Percentiles rank a stretch among this genome's conserved stretches.
Conservation (phyloP, 2,888 invertebrate species). For the Smittia sp. region DNA sequence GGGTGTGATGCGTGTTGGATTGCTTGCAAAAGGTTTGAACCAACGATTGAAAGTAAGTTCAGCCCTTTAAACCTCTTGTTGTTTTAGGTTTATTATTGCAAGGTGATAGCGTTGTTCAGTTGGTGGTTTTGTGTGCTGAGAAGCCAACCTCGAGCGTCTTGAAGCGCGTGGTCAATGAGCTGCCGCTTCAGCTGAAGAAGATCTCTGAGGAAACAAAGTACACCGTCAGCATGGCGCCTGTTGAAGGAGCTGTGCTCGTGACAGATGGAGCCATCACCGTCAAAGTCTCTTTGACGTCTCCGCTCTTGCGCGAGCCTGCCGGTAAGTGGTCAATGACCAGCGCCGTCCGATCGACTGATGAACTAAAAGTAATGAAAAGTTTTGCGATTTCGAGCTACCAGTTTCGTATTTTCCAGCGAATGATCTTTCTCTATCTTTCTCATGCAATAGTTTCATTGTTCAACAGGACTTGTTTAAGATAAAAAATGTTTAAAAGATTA, state of each 20-base stretch:
- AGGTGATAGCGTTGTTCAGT: conserved; percentile 84
- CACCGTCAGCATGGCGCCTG: conserved; percentile 77
- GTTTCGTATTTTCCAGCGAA: conserved; percentile 43
- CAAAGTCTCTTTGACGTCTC: conserved; percentile 87
- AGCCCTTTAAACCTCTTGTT: not conserved
- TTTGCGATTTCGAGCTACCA: conserved; percentile 46
- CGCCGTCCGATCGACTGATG: not conserved
- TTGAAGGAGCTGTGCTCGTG: conserved; percentile 81
- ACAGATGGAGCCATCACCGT: conserved; percentile 76
- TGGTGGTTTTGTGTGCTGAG: conserved; percentile 92
- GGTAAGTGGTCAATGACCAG: conserved; percentile 37
- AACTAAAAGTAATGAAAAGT: conserved; percentile 38
- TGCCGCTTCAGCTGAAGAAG: conserved; percentile 74
- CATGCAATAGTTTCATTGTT: not conserved
- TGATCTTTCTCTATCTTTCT: conserved; percentile 7
- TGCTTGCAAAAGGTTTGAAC: conserved; percentile 68
- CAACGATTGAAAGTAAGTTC: not conserved
- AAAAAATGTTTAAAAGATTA: not conserved
- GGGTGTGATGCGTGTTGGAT: conserved; percentile 96
- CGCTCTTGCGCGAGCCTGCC: conserved; percentile 84
- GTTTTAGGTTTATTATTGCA: conserved; percentile 73
- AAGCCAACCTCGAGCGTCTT: conserved; percentile 87
- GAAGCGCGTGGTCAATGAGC: conserved; percentile 78
- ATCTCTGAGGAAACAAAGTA: conserved; percentile 74
- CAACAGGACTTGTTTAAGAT: conserved; percentile 13